Conservation (phyloP, 2,888 invertebrate genomes). For the Achlya flavicornis region DNA sequence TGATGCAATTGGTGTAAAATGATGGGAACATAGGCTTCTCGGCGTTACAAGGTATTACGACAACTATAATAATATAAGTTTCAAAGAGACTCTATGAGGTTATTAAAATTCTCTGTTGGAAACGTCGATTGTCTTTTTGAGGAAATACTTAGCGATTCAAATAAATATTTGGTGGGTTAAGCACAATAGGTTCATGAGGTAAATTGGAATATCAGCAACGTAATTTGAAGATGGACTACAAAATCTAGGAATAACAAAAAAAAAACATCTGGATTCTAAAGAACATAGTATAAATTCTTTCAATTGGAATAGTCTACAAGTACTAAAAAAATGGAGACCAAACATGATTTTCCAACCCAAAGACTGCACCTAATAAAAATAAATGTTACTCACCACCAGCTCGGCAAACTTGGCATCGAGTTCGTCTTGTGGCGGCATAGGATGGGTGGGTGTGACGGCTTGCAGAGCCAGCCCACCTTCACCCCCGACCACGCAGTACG, state of each 20-base stretch:
- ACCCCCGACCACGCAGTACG: slow-evolving; percentile 96
- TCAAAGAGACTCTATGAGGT: slow-evolving; percentile 39
- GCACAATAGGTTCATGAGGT: neutral
- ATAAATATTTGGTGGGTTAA: neutral
- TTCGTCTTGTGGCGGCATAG: slow-evolving; percentile 96
- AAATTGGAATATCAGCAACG: neutral
- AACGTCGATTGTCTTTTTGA: neutral
- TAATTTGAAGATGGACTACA: neutral
- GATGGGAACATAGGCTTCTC: slow-evolving; percentile 44
- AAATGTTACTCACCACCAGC: slow-evolving; percentile 88
- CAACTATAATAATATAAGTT: slow-evolving; percentile 39
- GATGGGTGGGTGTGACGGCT: slow-evolving; percentile 95
- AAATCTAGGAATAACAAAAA: neutral
- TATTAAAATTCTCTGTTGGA: slow-evolving; percentile 43
- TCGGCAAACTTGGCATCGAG: slow-evolving; percentile 97
- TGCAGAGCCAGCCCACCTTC: slow-evolving; percentile 93
- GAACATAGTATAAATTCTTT: neutral
- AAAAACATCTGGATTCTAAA: neutral
- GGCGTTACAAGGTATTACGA: slow-evolving; percentile 37
- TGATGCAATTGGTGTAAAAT: slow-evolving; percentile 47
- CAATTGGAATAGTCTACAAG: neutral
- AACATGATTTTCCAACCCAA: neutral
- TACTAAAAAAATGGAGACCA: too few relatives aligned
- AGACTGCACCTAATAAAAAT: neutral
- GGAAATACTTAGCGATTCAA: neutral